phyloP scores from a whole-genome alignment of 2,888 invertebrate genomes.

The Rotaria socialis region DNA sequence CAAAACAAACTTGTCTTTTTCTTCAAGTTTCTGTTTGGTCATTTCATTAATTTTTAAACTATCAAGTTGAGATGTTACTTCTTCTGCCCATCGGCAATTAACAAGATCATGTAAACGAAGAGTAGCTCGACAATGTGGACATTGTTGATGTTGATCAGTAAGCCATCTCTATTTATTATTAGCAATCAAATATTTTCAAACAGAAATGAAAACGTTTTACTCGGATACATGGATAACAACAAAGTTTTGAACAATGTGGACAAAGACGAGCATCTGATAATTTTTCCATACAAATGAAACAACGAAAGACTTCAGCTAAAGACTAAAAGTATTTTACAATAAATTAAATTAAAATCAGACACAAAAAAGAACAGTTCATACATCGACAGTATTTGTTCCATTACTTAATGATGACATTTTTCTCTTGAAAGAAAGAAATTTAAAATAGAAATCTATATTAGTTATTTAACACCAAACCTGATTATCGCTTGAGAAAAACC shows the following conservation, averaged over 20 bases:
- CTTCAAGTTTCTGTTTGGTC: slow-evolving; percentile 38
- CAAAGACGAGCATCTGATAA: slow-evolving; percentile 85
- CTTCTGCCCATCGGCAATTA: slow-evolving; percentile 90
- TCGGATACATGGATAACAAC: slow-evolving; percentile 85
- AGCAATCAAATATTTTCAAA: neutral
- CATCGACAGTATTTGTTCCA: slow-evolving; percentile 13
- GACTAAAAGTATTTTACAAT: slow-evolving; percentile 38
- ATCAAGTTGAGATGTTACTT: slow-evolving; percentile 85
- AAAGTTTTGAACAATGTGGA: slow-evolving; percentile 87
- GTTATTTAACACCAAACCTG: neutral
- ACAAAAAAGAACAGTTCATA: neutral
- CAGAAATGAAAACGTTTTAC: slow-evolving; percentile 49
- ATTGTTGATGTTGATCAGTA: slow-evolving; percentile 83
- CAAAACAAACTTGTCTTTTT: slow-evolving; percentile 24
- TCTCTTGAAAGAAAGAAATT: neutral
- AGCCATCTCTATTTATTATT: slow-evolving; percentile 68
- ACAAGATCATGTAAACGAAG: slow-evolving; percentile 83
- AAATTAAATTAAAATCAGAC: neutral
- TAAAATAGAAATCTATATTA: too few species aligned
- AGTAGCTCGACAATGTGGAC: slow-evolving; percentile 81
- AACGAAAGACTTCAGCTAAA: slow-evolving; percentile 78
- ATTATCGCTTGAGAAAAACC: neutral
- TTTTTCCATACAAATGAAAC: slow-evolving; percentile 94
- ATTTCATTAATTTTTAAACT: slow-evolving; percentile 66
- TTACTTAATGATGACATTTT: slow-evolving; percentile 7